Evolutionary conservation across 2,113 vertebrate genomes (phyloP).

Genomic region (Hipposideros armiger): DNA sequence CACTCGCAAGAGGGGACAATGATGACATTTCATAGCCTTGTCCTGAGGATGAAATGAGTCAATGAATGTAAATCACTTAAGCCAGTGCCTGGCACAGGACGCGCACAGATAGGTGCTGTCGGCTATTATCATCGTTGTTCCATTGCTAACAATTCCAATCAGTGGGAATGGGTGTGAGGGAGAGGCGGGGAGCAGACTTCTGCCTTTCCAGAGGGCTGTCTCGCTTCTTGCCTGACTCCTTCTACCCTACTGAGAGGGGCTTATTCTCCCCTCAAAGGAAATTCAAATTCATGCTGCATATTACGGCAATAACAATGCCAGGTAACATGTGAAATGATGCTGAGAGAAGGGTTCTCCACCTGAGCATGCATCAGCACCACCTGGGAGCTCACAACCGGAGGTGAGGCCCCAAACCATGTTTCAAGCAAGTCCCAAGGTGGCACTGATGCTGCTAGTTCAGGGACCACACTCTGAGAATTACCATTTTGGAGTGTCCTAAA

Average conservation of each 20-base stretch:
- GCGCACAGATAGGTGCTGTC: accelerated
- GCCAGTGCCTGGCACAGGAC: accelerated
- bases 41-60: not conserved
- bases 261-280: not conserved
- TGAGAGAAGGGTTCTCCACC: accelerated
- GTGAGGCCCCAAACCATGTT: not conserved
- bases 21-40: accelerated
- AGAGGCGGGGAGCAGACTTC: accelerated
- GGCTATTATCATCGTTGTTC: accelerated
- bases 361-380: accelerated
- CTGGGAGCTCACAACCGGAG: not conserved
- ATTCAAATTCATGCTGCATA: not conserved
- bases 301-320: accelerated
- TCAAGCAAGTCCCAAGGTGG: not conserved
- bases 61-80: accelerated
- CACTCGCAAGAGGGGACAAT: not conserved
- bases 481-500: not conserved
- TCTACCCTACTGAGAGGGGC: not conserved
- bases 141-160: accelerated
- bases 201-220: not conserved
- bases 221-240: not conserved
- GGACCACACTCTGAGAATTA: not conserved
- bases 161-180: accelerated
- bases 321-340: accelerated
- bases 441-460: accelerated